These are phyloP conservation scores for Augiades crinisus DNA, from an alignment of 2,888 invertebrate genomes.

Conservation along the genomic window DNA sequence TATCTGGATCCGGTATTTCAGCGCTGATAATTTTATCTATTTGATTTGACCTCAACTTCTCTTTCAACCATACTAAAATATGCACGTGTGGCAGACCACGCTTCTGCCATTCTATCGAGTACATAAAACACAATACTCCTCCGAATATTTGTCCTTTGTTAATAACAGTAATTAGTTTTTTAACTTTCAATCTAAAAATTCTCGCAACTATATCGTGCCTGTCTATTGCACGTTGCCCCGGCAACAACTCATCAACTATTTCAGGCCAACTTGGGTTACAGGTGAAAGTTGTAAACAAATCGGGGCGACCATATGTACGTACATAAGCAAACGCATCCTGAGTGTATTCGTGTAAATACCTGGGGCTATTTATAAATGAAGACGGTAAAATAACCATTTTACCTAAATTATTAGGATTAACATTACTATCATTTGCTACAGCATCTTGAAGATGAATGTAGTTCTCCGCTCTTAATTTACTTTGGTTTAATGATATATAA, in stretches of 20 bases:
- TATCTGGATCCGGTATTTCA: conserved; percentile 23
- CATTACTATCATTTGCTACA: too few species aligned
- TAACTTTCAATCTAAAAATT: not conserved
- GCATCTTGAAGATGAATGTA: too few species aligned
- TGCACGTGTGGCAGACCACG: conserved; percentile 26
- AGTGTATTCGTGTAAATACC: too few species aligned
- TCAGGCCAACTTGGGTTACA: not conserved
- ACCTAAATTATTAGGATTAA: too few species aligned
- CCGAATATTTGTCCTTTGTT: conserved; percentile 37
- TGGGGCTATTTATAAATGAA: too few species aligned
- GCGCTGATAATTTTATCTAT: conserved; percentile 28
- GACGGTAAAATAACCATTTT: too few species aligned
- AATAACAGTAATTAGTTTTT: conserved; percentile 28
- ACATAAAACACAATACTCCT: conserved; percentile 28
- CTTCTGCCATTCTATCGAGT: conserved; percentile 26
- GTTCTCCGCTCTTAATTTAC: too few species aligned
- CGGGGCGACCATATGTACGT: too few species aligned
- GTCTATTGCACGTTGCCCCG: not conserved
- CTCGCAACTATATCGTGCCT: not conserved
- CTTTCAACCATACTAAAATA: conserved; percentile 23
- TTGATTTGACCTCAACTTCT: conserved; percentile 25
- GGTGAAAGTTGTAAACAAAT: not conserved
- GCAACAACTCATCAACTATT: not conserved
- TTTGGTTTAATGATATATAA: too few species aligned
- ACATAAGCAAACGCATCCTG: too few species aligned